Base-by-base conservation (phyloP, 2,888 invertebrate species). In the Thereva nobilitata region DNA sequence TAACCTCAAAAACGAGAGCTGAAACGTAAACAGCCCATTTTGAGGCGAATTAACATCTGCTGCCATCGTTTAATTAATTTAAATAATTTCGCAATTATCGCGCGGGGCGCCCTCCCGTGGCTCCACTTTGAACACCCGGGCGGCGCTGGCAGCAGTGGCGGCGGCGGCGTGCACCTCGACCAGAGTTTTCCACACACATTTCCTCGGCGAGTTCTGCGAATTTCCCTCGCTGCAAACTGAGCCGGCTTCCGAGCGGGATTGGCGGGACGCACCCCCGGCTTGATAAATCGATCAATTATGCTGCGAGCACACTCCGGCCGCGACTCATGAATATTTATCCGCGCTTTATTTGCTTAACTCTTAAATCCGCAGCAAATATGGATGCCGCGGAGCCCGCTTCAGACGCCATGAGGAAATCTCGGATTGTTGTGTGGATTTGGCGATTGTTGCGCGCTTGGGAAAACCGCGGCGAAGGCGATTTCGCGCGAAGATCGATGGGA, bases 221-320 rank as follows among this genome's bases (percentile, higher is more conserved):
- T 23, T 23, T 23, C 23, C 23, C 23, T 23, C 23, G 23, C 23
- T 2, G 23, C 23, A 23, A 23, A 1, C 23, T 23, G 23, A 23
- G 23, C 23, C 23, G 23, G 23, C 23, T 23, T 23, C 23, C 23
- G 23, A 23, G 23, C 23, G 23, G 1, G 23, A 23, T 23, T 23
- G 23, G 10, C 55, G 23, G 23, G 41, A 10, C 41, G n/a, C 35
- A 59, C 45, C 37, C 37, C 41, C 45, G 37, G 57, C 47, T 47
- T 64, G 63, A 64, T 64, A 64, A 64, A 64, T 64, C 63, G 63
- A 64, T 64, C 63, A 64, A 64, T 64, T 53, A 64, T 64, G 63
- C 63, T 53, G 41, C 52, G 42, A 64, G 52, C 63, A 64, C 52
- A 64, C 63, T 64, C 53, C 44, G 53, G 52, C 44, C 63, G 42